A percentile compares a stretch with the other conserved stretches of the same genome.
Conservation (phyloP, 2,113 vertebrate genomes). For the Oreochromis niloticus region DNA sequence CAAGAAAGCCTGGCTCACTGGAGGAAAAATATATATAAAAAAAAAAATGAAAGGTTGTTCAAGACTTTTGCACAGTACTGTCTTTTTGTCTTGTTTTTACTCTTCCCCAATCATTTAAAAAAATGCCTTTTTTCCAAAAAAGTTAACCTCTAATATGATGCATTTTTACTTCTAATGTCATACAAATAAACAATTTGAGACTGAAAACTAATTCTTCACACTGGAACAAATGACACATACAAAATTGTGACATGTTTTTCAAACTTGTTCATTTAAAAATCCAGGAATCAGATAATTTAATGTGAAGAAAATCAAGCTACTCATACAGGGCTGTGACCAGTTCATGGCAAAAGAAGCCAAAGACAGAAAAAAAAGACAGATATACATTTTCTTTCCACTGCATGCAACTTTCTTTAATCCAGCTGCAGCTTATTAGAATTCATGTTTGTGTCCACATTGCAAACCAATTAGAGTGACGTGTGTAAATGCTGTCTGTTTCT, state of each 20-base stretch:
- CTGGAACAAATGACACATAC: not conserved
- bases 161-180: not conserved
- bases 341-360: not conserved
- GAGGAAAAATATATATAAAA: too few relatives aligned
- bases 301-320: fast-evolving
- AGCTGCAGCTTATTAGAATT: not conserved
- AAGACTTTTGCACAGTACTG: not conserved
- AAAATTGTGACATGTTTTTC: not conserved
- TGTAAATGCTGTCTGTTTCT: not conserved
- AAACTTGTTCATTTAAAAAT: not conserved
- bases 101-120: not conserved
- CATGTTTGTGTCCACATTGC: not conserved
- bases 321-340: not conserved
- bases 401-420: not conserved
- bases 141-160: not conserved
- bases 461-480: not conserved
- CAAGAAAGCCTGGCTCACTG: not conserved
- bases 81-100: not conserved
- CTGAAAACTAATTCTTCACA: not conserved
- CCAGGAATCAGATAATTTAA: not conserved
- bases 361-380: not conserved
- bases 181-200: not conserved
- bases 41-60: not conserved
- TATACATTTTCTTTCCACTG: not conserved
- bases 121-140: not conserved